Evolutionary conservation across 2,797 vertebrate genomes (phyloP), one percentile per base, ranked within the genome.

Genomic region (Catostomus latipinnis): DNA sequence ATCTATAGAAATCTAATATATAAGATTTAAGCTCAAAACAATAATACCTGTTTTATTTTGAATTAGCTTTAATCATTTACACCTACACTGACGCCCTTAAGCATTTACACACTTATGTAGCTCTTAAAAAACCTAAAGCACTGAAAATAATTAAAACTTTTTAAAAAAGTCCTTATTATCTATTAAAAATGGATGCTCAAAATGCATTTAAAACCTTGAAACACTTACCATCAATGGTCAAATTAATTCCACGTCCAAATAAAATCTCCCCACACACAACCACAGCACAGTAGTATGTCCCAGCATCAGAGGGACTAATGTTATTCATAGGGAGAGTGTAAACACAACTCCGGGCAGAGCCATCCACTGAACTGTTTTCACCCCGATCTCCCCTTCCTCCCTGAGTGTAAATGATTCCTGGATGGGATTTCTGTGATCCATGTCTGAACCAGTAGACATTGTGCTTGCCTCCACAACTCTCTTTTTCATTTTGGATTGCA

Each of bases 371-470:
- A 8, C 53, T 79, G 13, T 34, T 70, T n/a, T 66, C 34, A 78
- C 79, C 78, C 50, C 77, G 9, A 68, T 62, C 73, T 57, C 13
- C 79, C 18, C 57, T 70, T 49, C 70, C 43, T 75, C 52, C 56
- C 56, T 78, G 70, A 62, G 56, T 84, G 79, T 78, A 78, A 63
- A 78, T 81, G 16, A 81, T 63, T 81, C 74, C 74, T 78, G 70
- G 79, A 81, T 34, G 65, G 72, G 71, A 74, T 69, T 81, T 70
- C 78, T 58, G 70, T 70, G 66, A 81, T 62, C 53, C 71, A 22
- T 71, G 67, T 67, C 68, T 75, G 67, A 82, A 79, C 83, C 83
- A 84, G 70, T 79, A 79, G 53, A 84, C 76, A 81, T 11, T 78
- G 71, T 82, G 66, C 13, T 79, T 78, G 77, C 65, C 78, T 74